Evolutionary conservation across 2,113 vertebrate genomes (phyloP).

Genomic region (Carassius gibelio): DNA sequence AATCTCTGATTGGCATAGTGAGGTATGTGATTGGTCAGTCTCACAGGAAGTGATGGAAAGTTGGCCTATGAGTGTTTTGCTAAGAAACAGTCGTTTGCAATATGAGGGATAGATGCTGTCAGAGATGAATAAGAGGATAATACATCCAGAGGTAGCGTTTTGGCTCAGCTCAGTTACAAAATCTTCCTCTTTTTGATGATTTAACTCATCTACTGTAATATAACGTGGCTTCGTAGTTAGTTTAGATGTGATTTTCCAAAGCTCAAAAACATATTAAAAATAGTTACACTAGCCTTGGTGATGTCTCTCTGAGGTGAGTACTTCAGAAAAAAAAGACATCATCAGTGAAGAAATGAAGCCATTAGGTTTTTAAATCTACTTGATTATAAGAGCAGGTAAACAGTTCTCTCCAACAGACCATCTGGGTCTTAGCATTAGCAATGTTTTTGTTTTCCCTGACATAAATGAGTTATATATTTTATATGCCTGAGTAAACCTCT

Average conservation of each 20-base stretch:
- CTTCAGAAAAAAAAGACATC: constrained; percentile 9
- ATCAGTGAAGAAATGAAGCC: constrained; percentile 44
- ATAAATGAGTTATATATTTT: constrained; percentile 19
- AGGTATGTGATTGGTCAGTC: constrained; percentile 36
- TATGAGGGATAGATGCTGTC: not conserved
- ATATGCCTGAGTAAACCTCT: constrained; percentile 55
- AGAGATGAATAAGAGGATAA: not conserved
- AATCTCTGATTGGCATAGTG: constrained; percentile 31
- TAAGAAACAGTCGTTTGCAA: constrained; percentile 75
- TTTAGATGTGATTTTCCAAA: not conserved
- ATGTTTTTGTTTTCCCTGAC: constrained; percentile 49
- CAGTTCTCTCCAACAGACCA: constrained; percentile 50
- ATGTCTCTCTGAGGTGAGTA: constrained; percentile 14
- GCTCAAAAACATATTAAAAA: not conserved
- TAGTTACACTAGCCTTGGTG: constrained; percentile 17
- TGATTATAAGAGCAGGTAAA: constrained; percentile 50
- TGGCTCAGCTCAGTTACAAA: not conserved
- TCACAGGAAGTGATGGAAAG: constrained; percentile 33
- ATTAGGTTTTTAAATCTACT: constrained; percentile 46
- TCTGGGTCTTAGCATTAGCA: constrained; percentile 45
- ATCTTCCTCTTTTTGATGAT: not conserved
- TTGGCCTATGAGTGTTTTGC: constrained; percentile 48
- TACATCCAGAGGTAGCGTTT: constrained; percentile 17
- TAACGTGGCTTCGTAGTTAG: not conserved
- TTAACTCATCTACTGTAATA: not conserved